A percentile compares a stretch with the other conserved stretches of the same genome.
These are phyloP conservation scores for Uria lomvia DNA, from an alignment of 2,113 vertebrate genomes.

Conservation along the genomic window DNA sequence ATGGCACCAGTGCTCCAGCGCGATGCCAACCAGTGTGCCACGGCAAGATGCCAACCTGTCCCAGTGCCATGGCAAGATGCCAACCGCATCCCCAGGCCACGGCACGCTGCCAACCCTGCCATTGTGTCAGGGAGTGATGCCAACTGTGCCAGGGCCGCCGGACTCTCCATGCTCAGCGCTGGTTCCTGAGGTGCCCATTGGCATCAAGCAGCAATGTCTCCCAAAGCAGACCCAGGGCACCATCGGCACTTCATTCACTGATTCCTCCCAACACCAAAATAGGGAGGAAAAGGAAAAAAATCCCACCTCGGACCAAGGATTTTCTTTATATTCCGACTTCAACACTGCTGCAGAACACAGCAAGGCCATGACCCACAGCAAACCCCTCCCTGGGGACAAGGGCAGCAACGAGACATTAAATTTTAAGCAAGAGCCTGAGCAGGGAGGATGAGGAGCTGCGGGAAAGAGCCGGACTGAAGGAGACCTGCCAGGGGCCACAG, in stretches of 20 bases:
- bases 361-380: neutral
- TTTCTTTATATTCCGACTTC: neutral
- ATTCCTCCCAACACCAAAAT: neutral
- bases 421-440: accelerated
- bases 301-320: accelerated
- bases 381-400: accelerated
- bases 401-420: neutral
- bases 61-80: accelerated
- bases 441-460: neutral
- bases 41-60: accelerated
- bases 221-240: neutral
- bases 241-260: neutral
- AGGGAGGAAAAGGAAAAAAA: neutral
- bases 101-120: neutral
- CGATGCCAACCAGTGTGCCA: neutral
- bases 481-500: neutral
- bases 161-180: accelerated
- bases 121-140: accelerated
- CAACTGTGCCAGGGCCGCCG: neutral
- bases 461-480: neutral
- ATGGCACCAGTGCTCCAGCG: conserved; percentile 9
- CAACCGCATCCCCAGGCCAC: accelerated
- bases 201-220: accelerated
- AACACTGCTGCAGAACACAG: accelerated
- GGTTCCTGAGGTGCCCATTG: accelerated